Percentiles rank a stretch among this genome's conserved stretches.
Conservation (phyloP, 2,888 invertebrate genomes). For the Meta bourneti region DNA sequence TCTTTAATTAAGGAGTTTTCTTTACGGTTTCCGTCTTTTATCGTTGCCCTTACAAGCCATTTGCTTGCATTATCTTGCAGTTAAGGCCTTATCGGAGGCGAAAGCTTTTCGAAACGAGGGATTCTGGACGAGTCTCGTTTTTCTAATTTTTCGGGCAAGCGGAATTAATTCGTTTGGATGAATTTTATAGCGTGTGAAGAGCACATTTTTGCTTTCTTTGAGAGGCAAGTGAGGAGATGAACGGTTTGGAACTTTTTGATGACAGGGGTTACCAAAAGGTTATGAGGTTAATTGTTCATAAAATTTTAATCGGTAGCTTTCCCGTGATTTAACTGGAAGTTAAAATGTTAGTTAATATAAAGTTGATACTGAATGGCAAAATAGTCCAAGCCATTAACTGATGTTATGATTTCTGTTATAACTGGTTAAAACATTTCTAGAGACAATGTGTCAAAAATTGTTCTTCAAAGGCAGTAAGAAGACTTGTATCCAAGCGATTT, state of each 20-base stretch:
- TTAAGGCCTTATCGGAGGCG: constrained; percentile 65
- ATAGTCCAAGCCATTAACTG: too few species aligned
- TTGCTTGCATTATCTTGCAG: constrained; percentile 64
- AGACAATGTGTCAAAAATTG: too few species aligned
- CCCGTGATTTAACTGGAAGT: background rate
- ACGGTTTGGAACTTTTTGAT: background rate
- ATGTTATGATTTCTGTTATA: too few species aligned
- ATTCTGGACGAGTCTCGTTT: constrained; percentile 30
- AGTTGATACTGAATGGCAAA: too few species aligned
- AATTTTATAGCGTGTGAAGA: constrained; percentile 55
- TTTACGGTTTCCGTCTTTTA: constrained; percentile 45
- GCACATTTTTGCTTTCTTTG: constrained; percentile 47
- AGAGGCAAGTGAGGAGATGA: background rate
- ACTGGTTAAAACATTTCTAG: too few species aligned
- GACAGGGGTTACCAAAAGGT: constrained; percentile 7
- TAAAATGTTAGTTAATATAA: background rate
- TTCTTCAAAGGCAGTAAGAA: too few species aligned
- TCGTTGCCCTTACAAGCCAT: constrained; percentile 72
- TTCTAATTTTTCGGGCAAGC: constrained; percentile 46
- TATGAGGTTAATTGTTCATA: background rate
- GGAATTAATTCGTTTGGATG: constrained; percentile 40
- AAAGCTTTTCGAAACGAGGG: constrained; percentile 9
- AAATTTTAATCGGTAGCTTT: background rate
- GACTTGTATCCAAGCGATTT: too few species aligned
- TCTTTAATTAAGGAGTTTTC: constrained; percentile 68